Conservation (phyloP, 2,888 invertebrate species). For the Ophonus ardosiacus region DNA sequence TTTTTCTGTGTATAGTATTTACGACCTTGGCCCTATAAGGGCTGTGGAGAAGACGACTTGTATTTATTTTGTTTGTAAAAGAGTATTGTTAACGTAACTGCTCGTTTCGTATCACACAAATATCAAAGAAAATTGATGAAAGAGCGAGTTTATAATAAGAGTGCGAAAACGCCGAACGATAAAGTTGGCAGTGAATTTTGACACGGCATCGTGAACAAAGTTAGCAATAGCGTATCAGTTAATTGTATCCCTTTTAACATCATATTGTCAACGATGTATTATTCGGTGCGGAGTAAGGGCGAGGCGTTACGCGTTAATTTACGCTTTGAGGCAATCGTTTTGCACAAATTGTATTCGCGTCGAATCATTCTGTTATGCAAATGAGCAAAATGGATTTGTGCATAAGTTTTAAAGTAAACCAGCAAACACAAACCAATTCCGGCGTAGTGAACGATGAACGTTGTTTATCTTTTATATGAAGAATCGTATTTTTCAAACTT, state of each 20-base stretch:
- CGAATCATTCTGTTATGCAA: slow-evolving; percentile 7
- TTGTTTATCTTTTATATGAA: slow-evolving; percentile 21
- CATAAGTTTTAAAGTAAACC: slow-evolving; percentile 4
- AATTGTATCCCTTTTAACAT: neutral
- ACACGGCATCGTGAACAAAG: neutral
- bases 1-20: too few relatives aligned
- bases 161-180: neutral
- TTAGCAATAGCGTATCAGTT: neutral
- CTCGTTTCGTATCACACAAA: neutral
- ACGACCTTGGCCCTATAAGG: too few relatives aligned
- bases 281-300: neutral
- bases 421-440: neutral
- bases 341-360: neutral
- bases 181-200: neutral
- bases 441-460: neutral
- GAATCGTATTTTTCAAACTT: slow-evolving; percentile 17
- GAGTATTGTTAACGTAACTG: neutral
- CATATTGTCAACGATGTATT: neutral
- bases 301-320: neutral
- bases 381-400: slow-evolving; percentile 8
- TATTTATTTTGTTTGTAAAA: neutral
- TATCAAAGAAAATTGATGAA: neutral
- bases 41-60: neutral
- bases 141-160: neutral
- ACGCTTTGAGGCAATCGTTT: neutral